phyloP scores from a whole-genome alignment of 2,888 invertebrate species.

The Ochropleura plecta region DNA sequence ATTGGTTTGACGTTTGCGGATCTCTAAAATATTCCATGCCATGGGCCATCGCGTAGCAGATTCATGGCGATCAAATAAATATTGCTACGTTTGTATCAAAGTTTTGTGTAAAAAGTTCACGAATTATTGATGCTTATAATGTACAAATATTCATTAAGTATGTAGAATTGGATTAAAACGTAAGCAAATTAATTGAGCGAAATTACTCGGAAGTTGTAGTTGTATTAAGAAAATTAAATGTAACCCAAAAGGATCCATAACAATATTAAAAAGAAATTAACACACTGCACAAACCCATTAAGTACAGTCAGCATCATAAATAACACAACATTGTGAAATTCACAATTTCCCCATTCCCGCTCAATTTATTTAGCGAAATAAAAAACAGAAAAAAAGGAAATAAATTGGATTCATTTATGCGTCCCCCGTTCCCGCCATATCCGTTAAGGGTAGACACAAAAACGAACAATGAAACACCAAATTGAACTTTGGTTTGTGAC shows the following conservation, averaged over 20 bases:
- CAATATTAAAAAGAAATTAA: conserved; percentile 45
- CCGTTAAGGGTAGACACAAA: conserved; percentile 82
- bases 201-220: not conserved
- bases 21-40: conserved; percentile 45
- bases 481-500: conserved; percentile 86
- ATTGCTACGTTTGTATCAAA: conserved; percentile 51
- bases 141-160: no score
- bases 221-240: not conserved
- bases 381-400: conserved; percentile 79
- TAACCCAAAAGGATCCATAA: not conserved
- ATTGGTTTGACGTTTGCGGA: conserved; percentile 9
- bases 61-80: conserved; percentile 72
- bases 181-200: no score
- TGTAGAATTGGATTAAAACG: no score
- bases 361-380: conserved; percentile 66
- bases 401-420: conserved; percentile 86
- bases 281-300: conserved; percentile 50
- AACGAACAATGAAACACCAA: conserved; percentile 82
- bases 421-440: conserved; percentile 73
- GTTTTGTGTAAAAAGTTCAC: not conserved
- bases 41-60: conserved; percentile 63
- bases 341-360: conserved; percentile 59
- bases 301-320: conserved; percentile 62
- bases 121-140: not conserved
- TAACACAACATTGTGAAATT: conserved; percentile 50